Base-by-base conservation (phyloP, 2,113 vertebrate species). In the Bos taurus region DNA sequence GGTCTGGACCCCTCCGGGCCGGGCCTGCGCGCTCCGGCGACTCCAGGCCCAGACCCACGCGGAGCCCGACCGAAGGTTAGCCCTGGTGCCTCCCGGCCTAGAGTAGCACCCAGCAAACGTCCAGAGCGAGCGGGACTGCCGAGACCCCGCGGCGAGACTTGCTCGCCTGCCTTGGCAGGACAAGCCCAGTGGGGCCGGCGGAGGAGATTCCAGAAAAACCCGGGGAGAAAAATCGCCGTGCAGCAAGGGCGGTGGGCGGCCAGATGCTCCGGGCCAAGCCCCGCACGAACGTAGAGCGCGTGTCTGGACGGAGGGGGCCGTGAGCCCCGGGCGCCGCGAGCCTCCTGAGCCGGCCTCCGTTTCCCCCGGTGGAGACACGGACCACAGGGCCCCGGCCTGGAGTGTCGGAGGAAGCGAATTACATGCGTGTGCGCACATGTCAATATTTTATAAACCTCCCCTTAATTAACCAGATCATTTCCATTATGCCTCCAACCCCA, bases 381-480 rank as follows among this genome's bases (percentile, higher is more conserved):
- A 3, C 60, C 9, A 0, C 33, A 10, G 52, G 7, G 36, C 13
- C 78, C 81, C 0, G 3, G 67, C 59, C 59, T 3, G 28, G n/a
- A 77, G 88, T 7, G 26, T 74, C 2, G 3, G 64, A 88, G 78
- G 91, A 84, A 57, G 78, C 7, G 89, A 95, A 87, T 85, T 71
- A 40, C 62, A 71, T 21, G 91, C 19, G 77, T 91, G 90, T n/a
- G 90, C 88, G 36, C 89, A 88, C 88, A 84, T 94, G 96, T 98
- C 96, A 98, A 98, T 98, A 98, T 98, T 99, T 98, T 96, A 98
- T 98, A 95, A 96, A 71, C 92, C 96, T 97, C 94, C 97, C 98
- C 91, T 98, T 98, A 98, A 99, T 99, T 99, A 99, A 99, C 96
- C 98, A 96, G 98, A 98, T 97, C 77, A 98, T 99, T 98, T 98